phyloP scores from a whole-genome alignment of 2,113 vertebrate genomes.

The Nannobrachium achirus region DNA sequence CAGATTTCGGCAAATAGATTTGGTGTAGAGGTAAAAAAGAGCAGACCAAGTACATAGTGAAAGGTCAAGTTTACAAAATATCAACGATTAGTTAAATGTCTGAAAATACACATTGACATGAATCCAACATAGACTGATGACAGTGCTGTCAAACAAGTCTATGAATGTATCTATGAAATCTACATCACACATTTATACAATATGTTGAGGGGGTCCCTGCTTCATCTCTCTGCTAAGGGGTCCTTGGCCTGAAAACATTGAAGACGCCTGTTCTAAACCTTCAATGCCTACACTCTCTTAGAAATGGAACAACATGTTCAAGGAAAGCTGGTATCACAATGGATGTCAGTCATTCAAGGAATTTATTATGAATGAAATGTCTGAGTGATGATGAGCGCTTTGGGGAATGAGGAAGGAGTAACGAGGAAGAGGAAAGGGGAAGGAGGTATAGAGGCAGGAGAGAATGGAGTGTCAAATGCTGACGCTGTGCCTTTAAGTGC shows the following conservation, averaged over 20 bases:
- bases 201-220: no score
- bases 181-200: no score
- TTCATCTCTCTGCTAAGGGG: no score
- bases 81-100: no score
- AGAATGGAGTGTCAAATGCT: not conserved
- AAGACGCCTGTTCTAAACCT: not conserved
- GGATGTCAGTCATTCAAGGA: not conserved
- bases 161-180: no score
- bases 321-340: not conserved
- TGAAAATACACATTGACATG: no score
- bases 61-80: no score
- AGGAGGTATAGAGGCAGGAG: not conserved
- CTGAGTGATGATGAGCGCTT: not conserved
- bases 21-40: no score
- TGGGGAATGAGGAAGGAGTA: not conserved
- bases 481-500: conserved; percentile 7
- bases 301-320: conserved; percentile 6
- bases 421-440: not conserved
- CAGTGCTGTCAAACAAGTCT: no score
- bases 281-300: not conserved
- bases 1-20: no score
- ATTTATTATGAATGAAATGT: conserved; percentile 7
- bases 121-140: no score
- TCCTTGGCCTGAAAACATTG: not conserved
- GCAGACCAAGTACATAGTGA: no score